These are phyloP conservation scores for Oreochromis aureus DNA, from an alignment of 2,113 vertebrate genomes.

Conservation along the genomic window DNA sequence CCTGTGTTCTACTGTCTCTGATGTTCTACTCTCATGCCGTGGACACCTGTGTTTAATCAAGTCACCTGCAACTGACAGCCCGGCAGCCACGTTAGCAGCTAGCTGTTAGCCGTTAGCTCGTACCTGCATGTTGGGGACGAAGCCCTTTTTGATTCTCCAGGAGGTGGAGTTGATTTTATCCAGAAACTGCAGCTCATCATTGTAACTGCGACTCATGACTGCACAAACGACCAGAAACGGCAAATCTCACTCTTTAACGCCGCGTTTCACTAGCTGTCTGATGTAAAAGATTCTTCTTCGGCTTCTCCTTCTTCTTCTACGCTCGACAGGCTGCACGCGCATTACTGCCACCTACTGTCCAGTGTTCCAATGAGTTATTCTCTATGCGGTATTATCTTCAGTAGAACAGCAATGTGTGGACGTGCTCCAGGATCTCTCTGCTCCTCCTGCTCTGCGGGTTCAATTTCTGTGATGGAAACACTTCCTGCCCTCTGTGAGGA, in stretches of 20 bases:
- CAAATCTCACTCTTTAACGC: background rate
- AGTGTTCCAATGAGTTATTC: background rate
- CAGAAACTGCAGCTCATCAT: constrained; percentile 93
- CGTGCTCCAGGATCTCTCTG: background rate
- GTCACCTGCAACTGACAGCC: background rate
- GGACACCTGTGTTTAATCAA: background rate
- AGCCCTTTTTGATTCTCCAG: constrained; percentile 95
- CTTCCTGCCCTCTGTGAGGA: background rate
- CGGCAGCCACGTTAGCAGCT: background rate
- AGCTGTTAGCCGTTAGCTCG: background rate
- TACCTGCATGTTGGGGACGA: constrained; percentile 97
- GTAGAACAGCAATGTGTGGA: background rate
- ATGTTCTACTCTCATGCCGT: background rate
- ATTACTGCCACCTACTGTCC: background rate
- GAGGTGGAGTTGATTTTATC: constrained; percentile 86
- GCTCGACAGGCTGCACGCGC: background rate
- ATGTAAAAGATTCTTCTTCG: background rate
- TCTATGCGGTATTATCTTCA: background rate
- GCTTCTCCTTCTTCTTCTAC: background rate
- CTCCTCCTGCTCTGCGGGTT: background rate
- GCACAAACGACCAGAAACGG: background rate
- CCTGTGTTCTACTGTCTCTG: background rate
- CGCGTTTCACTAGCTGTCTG: background rate
- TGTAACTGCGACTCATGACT: constrained; percentile 89
- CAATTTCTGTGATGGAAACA: background rate